Percentiles rank a stretch among this genome's conserved stretches.
phyloP scores from a whole-genome alignment of 2,797 vertebrate genomes.

The Macrochelys suwanniensis region DNA sequence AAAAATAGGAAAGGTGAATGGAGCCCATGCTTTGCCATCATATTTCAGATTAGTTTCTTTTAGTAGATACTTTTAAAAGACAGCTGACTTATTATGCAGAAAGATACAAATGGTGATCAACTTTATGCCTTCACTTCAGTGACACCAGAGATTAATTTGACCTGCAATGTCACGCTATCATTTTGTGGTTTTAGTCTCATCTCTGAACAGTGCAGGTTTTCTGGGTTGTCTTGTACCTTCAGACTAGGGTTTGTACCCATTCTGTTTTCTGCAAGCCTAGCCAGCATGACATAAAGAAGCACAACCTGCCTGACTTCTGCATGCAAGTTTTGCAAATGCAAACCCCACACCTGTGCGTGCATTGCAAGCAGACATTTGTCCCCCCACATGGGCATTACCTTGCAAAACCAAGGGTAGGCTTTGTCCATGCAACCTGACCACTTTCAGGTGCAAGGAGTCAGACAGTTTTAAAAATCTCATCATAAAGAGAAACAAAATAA shows the following conservation, averaged over 20 bases:
- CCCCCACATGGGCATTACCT: conserved; percentile 1
- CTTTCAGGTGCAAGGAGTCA: background rate
- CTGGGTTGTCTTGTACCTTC: background rate
- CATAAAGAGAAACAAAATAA: background rate
- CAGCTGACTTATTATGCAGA: background rate
- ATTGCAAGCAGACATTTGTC: background rate
- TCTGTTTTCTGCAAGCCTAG: background rate
- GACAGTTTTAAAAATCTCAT: background rate
- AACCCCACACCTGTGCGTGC: background rate
- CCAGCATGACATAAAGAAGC: background rate
- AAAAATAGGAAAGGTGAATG: conserved; percentile 5
- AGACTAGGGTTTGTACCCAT: background rate
- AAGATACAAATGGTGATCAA: background rate
- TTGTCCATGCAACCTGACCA: background rate
- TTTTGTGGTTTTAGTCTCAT: background rate
- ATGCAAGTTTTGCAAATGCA: conserved; percentile 21
- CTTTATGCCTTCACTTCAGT: background rate
- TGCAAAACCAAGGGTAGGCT: background rate
- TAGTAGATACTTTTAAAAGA: background rate
- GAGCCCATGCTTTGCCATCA: background rate
- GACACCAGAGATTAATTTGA: background rate
- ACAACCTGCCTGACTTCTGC: background rate
- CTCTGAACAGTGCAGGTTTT: background rate
- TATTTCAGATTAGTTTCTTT: conserved; percentile 35
- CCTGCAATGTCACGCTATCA: fast-evolving